Evolutionary conservation across 2,888 invertebrate species (phyloP).

Genomic region (Pecten maximus): DNA sequence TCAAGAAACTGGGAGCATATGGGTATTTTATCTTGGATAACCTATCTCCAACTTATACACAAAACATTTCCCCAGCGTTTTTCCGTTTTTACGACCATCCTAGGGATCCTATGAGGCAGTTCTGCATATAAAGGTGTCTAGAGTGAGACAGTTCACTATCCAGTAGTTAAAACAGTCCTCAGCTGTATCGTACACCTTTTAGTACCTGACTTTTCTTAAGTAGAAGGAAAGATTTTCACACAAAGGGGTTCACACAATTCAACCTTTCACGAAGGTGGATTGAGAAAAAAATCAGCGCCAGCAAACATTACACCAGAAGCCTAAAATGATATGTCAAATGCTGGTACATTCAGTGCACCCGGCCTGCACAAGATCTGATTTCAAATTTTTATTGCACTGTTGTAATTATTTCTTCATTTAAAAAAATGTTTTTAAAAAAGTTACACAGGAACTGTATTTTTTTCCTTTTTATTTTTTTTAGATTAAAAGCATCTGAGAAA

Average conservation of each 20-base stretch:
- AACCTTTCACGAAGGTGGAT: constrained; percentile 14
- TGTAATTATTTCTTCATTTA: neutral
- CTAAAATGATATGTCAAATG: constrained; percentile 16
- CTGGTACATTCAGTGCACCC: constrained; percentile 21
- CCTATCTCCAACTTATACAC: constrained; percentile 16
- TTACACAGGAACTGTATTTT: neutral
- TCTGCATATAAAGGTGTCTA: constrained; percentile 15
- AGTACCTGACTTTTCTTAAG: neutral
- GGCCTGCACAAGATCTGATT: neutral
- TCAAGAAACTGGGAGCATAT: constrained; percentile 23
- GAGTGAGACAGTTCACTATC: constrained; percentile 14
- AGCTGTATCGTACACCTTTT: neutral
- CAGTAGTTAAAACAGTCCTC: neutral
- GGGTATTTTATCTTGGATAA: constrained; percentile 30
- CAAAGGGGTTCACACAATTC: constrained; percentile 31
- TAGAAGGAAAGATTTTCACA: neutral
- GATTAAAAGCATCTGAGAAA: neutral
- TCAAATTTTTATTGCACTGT: neutral
- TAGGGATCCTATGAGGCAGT: neutral
- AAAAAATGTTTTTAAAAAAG: neutral
- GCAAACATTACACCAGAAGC: constrained; percentile 9
- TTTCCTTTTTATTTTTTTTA: neutral
- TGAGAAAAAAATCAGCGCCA: neutral
- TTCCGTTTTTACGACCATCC: constrained; percentile 4
- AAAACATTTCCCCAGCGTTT: constrained; percentile 30